Base-by-base conservation (phyloP, 2,113 vertebrate genomes). In the Taurulus bubalis region DNA sequence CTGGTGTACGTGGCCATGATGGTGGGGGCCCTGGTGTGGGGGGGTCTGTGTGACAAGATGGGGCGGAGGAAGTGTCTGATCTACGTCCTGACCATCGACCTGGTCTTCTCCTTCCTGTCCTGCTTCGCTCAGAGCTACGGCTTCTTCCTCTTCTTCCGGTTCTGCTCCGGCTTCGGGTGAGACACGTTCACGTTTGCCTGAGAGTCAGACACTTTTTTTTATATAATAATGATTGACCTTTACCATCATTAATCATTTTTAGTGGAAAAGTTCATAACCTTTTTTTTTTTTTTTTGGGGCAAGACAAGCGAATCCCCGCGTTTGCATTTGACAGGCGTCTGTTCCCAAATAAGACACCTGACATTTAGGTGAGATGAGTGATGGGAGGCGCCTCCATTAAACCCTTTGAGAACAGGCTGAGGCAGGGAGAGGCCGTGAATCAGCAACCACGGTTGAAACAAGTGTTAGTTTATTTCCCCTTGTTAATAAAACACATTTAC, bases 1-100 rank as follows among this genome's bases (percentile, higher is more conserved):
- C 96, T 99, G 82, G 98, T 99, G 90, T 99, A 99, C 75, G 90
- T 99, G 71, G 96, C 97, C 81, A 99, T 99, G 98, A 99, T 99
- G 98, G 93, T 97, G 8, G 98, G 98, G 0, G 97, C 98, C 12
- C 88, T 99, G 58, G 72, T 97, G 71, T 96, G 98, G 95, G 98
- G 98, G 0, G 97, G 97, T 80, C 95, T 99, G 20, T 97, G 97
- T 32, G 98, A 99, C 63, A 99, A 97, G 76, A 93, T 99, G 94
- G 98, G 98, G 59, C 96, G 98, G 83, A 97, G 95, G 91, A 95
- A 96, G 90, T 97, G 96, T 94, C 96, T 99, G 89, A 95, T 97
- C 89, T 95, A 97, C 66, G 97, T 97, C 10, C 95, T 99, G 86
- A 74, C 95, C 88, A 95, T 99, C 96, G 98, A 99, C 34, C 95